A percentile compares a stretch with the other conserved stretches of the same genome.
Evolutionary conservation across 2,797 vertebrate genomes (phyloP).

Genomic region (Chelonia mydas): DNA sequence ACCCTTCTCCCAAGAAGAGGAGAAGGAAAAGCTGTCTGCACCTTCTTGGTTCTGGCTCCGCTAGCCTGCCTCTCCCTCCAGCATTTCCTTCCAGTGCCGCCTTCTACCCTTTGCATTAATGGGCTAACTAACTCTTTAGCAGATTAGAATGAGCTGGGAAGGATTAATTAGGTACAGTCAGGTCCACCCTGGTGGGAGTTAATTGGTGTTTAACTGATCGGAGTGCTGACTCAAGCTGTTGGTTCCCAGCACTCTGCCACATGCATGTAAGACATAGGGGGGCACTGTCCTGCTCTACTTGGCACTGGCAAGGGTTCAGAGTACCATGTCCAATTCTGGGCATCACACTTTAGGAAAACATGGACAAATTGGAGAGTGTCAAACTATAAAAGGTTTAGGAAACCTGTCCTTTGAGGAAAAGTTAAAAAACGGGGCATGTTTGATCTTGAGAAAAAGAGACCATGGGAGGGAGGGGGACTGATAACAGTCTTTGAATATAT

Average conservation of each 20-base stretch:
- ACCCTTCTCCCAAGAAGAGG: not conserved
- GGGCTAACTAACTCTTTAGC: not conserved
- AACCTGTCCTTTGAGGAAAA: not conserved
- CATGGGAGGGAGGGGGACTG: not conserved
- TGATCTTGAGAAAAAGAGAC: not conserved
- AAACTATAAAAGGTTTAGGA: not conserved
- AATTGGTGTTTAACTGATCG: not conserved
- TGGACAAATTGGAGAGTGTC: too few relatives aligned
- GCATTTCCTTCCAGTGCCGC: not conserved
- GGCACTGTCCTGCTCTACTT: not conserved
- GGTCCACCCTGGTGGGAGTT: not conserved
- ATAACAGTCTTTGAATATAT: not conserved
- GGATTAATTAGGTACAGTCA: not conserved
- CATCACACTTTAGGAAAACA: not conserved
- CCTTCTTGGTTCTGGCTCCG: not conserved
- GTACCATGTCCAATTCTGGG: not conserved
- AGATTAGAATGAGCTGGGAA: not conserved
- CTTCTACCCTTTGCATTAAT: not conserved
- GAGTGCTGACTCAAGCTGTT: not conserved
- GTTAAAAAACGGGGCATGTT: not conserved
- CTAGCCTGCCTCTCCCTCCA: not conserved
- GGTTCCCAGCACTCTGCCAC: not conserved
- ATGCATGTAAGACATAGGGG: not conserved
- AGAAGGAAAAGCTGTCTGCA: not conserved
- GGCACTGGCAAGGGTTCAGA: not conserved